Evolutionary conservation across 2,797 vertebrate species (phyloP).

Genomic region (Chelon labrosus): DNA sequence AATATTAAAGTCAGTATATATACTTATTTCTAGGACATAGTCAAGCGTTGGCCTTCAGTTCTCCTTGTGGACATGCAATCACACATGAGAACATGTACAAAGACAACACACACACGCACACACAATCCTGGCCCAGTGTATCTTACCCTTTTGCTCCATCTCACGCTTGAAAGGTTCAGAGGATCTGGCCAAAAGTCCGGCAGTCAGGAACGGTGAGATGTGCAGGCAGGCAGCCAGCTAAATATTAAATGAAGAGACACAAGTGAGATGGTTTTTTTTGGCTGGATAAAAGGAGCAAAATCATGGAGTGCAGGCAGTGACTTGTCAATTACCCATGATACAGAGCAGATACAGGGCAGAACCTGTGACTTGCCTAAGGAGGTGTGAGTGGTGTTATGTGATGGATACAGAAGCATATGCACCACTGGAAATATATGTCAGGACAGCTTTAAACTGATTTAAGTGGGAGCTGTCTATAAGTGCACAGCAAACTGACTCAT

Average conservation of each 20-base stretch:
- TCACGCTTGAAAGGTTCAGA: constrained; percentile 63
- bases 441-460: constrained; percentile 41
- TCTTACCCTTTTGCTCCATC: constrained; percentile 46
- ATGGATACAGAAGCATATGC: constrained; percentile 37
- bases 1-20: too few relatives aligned
- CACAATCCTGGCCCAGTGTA: constrained; percentile 29
- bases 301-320: constrained; percentile 41
- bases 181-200: constrained; percentile 63
- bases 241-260: constrained; percentile 62
- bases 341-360: constrained; percentile 35
- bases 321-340: constrained; percentile 59
- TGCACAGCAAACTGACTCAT: constrained; percentile 46
- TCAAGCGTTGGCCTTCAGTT: constrained; percentile 9
- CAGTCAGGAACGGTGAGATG: constrained; percentile 53
- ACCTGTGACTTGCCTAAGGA: constrained; percentile 43
- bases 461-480: constrained; percentile 46
- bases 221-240: constrained; percentile 39
- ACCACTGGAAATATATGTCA: constrained; percentile 33
- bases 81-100: constrained; percentile 7
- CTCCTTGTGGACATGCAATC: constrained; percentile 22
- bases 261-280: constrained; percentile 54
- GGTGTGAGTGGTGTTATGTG: constrained; percentile 43
- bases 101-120: constrained; percentile 20
- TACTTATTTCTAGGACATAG: too few relatives aligned
- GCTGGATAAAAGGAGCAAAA: constrained; percentile 49